Base-by-base conservation (phyloP, 2,888 invertebrate genomes). In the Tetragonisca angustula region DNA sequence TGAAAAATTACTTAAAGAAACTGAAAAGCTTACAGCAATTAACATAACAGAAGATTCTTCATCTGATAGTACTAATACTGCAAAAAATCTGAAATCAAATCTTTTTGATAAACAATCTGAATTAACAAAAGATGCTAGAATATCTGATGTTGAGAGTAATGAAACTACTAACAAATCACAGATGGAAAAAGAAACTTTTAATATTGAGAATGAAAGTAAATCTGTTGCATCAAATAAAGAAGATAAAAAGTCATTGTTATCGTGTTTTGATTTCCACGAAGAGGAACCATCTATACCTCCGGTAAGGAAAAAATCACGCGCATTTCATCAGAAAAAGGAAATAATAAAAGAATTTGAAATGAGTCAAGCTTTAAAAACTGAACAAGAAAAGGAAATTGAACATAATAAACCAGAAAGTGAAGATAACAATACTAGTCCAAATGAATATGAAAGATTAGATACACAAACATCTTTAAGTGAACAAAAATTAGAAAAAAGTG, bases 251-350 rank as follows among this genome's bases (percentile, higher is more conserved):
- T 95, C 94, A 89, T 94, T 95, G 27, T 95, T 96, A 75, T 97
- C 97, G 0, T 97, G 97, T 92, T 98, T 97, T 92, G 97, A 98
- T 93, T 97, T 97, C 92, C 96, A 97, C 88, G 96, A 96, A 73
- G 97, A 97, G 84, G 97, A 96, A 95, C 95, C 95, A 19, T 94
- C 95, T 79, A 95, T 96, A 83, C 92, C 93, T 62, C 93, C 93
- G 21, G 95, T 96, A 21, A 95, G 97, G 85, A 97, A 97, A 95
- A 96, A 97, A 87, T 96, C 97, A 0, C 95, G 97, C 75, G 95
- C 96, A 11, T 95, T 95, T 81, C 92, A 93, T 2, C 92, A 91
- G 73, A 92, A 92, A 80, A 93, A 94, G 87, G 94, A 93, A 91
- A 95, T 94, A 54, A 92, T 94, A 43, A 93, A 93, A 72, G 95